Conservation (phyloP, 2,797 vertebrate genomes). For the Botia kubotai region DNA sequence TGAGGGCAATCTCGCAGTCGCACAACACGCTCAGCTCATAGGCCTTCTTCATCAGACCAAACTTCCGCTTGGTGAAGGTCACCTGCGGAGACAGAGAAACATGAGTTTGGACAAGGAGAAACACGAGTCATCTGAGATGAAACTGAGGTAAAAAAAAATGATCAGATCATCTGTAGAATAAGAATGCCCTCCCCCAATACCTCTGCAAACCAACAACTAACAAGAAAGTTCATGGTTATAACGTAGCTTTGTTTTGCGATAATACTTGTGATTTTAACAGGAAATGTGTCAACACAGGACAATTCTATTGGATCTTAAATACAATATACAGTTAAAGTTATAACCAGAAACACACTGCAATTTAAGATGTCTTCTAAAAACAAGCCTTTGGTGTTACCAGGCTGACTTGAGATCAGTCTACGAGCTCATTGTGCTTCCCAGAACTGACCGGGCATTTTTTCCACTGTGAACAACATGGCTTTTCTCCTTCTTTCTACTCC, state of each 20-base stretch:
- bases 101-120: neutral
- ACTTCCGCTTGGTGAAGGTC: conserved; percentile 96
- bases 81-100: conserved; percentile 75
- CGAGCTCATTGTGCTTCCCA: neutral
- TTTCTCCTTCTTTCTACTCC: conserved; percentile 72
- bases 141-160: neutral
- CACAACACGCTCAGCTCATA: conserved; percentile 90
- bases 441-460: neutral
- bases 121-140: neutral
- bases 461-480: neutral
- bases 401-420: conserved; percentile 14
- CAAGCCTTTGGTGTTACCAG: neutral
- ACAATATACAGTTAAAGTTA: too few relatives aligned
- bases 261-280: too few relatives aligned
- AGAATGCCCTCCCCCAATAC: conserved; percentile 41
- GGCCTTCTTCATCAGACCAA: conserved; percentile 89
- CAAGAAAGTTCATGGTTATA: too few relatives aligned
- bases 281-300: too few relatives aligned
- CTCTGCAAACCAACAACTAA: conserved; percentile 35
- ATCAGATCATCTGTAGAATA: neutral
- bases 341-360: too few relatives aligned
- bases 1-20: conserved; percentile 97
- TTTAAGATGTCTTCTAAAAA: too few relatives aligned
- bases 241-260: too few relatives aligned
- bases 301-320: too few relatives aligned